Percentiles rank a stretch among this genome's conserved stretches.
Conservation (phyloP, 2,797 vertebrate genomes). For the Myotis planiceps region DNA sequence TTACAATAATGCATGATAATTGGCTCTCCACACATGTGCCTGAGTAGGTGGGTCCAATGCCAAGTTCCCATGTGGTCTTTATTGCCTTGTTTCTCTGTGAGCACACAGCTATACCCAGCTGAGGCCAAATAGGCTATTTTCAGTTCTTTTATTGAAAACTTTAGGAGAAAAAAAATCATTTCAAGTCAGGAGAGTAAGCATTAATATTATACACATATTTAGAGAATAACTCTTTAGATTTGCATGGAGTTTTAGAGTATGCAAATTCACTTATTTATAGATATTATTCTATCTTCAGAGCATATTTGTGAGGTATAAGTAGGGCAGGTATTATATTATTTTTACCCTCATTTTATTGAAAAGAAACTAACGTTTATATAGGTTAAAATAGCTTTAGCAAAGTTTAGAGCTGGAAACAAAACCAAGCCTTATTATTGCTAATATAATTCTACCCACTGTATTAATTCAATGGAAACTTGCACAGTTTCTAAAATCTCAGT, state of each 20-base stretch:
- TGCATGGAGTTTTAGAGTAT: neutral
- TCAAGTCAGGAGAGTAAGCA: neutral
- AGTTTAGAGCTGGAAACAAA: neutral
- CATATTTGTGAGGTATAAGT: neutral
- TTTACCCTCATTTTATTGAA: conserved; percentile 33
- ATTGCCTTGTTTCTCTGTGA: neutral
- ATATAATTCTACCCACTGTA: neutral
- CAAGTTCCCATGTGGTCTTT: neutral
- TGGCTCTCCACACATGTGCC: neutral
- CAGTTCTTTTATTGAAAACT: neutral
- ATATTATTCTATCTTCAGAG: neutral
- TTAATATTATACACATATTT: neutral
- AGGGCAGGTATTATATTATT: neutral
- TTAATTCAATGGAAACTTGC: neutral
- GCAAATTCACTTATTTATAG: neutral
- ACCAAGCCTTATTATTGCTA: neutral
- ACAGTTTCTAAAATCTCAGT: neutral
- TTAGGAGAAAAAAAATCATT: neutral
- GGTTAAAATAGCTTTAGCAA: neutral
- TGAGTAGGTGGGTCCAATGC: neutral
- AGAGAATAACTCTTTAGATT: neutral
- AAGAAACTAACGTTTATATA: neutral
- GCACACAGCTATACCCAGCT: neutral
- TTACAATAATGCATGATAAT: neutral
- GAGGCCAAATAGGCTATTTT: neutral